Evolutionary conservation across 1,140 invertebrate species (phyloP).

Genomic region (Sitophilus oryzae): DNA sequence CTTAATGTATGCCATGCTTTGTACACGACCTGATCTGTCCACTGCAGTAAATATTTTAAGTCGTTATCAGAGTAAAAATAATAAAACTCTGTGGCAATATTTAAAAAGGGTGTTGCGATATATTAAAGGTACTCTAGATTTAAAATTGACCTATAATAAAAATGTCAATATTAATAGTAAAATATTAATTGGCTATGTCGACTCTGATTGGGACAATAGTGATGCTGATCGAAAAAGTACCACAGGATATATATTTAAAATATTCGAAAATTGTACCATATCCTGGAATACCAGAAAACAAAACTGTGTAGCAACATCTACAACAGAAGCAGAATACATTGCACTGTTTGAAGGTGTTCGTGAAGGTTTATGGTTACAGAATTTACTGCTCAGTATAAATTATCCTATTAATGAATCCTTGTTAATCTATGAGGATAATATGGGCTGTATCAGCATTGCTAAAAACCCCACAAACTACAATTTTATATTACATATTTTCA

Average conservation of each 20-base stretch:
- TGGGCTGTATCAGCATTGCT: no score
- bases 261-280: neutral
- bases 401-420: no score
- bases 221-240: constrained; percentile 3
- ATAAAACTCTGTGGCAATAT: neutral
- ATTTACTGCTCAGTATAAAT: no score
- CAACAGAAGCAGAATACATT: constrained; percentile 6
- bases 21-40: constrained; percentile 37
- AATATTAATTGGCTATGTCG: neutral
- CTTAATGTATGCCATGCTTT: constrained; percentile 38
- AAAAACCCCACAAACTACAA: no score
- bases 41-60: constrained; percentile 34
- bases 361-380: neutral
- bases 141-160: neutral
- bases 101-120: constrained; percentile 5
- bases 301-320: neutral
- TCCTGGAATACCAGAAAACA: neutral
- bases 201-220: constrained; percentile 7
- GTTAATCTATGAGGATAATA: no score
- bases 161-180: neutral
- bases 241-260: no score
- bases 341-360: neutral
- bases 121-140: constrained; percentile 1
- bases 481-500: no score
- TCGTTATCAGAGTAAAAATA: constrained; percentile 26